Base-by-base conservation (phyloP, 2,888 invertebrate species). In the Disparrhopalites patrizii region DNA sequence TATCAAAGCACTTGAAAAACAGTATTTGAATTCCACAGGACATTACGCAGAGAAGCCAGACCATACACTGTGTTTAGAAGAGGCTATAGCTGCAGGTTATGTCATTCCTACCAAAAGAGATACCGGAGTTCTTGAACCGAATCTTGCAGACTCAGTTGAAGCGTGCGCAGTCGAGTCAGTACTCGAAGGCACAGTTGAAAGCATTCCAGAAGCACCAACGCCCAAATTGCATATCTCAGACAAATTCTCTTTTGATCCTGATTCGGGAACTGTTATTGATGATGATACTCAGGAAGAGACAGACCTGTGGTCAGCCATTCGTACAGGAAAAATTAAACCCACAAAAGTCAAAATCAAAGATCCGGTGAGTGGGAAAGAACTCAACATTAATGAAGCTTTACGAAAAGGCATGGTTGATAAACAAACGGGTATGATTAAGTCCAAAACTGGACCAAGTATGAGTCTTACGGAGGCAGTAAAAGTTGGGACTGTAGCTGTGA, bases 1-100 rank as follows among this genome's bases (percentile, higher is more conserved):
- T 15, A 78, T 82, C 5, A 84, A 87, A 76, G 90, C 91, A 63
- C 81, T 96, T 70, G 89, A 91, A 73, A 88, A 88, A 76, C 86
- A 85, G 71, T 83, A 94, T 62, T 79, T 96, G 62, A 89, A 93
- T 77, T 82, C 84, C 23, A 87, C 86, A 7, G 93, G 93, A 1
- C 87, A 87, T 77, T 94, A 93, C 77, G 66, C 30, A 33, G 31
- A 25, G 23, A 23, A 25, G 3, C 13, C 30, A 25, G 31, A 55
- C n/a, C 25, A 52, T 73, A 77, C 25, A 77, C 76, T 74, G 76
- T 78, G 65, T n/a, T 43, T 74, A 64, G 57, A 60, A 58, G 66
- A 72, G 52, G 72, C 70, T 1, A 71, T 74, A 64, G 31, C 62
- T 15, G 25, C 65, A 60, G 68, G 71, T 38, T 47, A 63, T 51